A percentile compares a stretch with the other conserved stretches of the same genome.
These are phyloP conservation scores for Enhydra lutris DNA, from an alignment of 2,113 vertebrate species.

Conservation along the genomic window DNA sequence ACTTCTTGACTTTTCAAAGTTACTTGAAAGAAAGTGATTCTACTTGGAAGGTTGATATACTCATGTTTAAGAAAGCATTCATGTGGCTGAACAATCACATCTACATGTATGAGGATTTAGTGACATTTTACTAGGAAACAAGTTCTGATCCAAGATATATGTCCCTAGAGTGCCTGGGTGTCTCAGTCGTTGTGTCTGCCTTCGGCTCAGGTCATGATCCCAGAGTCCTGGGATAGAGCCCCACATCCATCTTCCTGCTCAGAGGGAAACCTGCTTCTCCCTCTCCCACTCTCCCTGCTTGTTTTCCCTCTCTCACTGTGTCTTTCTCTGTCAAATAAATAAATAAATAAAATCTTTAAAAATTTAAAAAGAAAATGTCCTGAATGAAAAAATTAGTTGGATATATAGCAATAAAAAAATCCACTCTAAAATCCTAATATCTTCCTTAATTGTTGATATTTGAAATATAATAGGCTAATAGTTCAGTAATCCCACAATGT, in stretches of 20 bases:
- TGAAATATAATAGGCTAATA: neutral
- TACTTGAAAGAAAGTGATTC: neutral
- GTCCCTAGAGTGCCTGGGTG: neutral
- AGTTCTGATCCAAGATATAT: neutral
- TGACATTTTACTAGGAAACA: neutral
- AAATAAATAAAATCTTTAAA: too few species aligned
- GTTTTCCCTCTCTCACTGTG: too few species aligned
- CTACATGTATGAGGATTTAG: neutral
- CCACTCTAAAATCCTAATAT: neutral
- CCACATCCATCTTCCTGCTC: too few species aligned
- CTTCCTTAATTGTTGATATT: neutral
- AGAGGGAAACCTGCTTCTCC: too few species aligned
- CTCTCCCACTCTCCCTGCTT: too few species aligned
- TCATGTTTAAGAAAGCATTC: neutral
- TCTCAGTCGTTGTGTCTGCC: too few species aligned
- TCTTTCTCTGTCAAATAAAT: too few species aligned
- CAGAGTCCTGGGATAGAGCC: too few species aligned
- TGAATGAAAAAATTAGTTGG: neutral
- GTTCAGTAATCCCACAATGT: neutral
- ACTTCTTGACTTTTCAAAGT: neutral
- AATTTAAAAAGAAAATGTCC: neutral
- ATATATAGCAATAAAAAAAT: neutral
- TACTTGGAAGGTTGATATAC: neutral
- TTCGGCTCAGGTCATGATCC: too few species aligned
- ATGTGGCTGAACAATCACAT: neutral